Evolutionary conservation across 2,113 vertebrate genomes (phyloP).

Genomic region (Psilopogon haemacephalus): DNA sequence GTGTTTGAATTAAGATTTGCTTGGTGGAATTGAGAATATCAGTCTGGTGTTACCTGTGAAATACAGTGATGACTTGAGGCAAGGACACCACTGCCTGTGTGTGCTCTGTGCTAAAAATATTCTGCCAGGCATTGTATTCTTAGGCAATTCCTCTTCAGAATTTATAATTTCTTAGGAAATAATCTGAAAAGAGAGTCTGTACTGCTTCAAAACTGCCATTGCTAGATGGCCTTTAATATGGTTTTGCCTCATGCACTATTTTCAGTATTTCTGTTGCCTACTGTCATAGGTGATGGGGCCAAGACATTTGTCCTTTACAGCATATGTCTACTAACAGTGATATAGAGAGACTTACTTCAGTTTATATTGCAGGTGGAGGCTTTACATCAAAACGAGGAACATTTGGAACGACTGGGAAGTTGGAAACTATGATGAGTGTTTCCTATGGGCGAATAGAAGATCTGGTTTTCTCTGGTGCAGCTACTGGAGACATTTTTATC

Average conservation of each 20-base stretch:
- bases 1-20: background rate
- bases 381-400: constrained; percentile 90
- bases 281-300: background rate
- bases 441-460: constrained; percentile 91
- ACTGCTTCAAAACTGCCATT: background rate
- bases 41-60: background rate
- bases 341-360: background rate
- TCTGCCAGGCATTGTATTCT: background rate
- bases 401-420: constrained; percentile 85
- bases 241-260: background rate
- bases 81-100: background rate
- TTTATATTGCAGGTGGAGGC: constrained; percentile 85
- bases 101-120: background rate
- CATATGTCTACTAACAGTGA: background rate
- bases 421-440: constrained; percentile 96
- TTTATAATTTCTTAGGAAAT: background rate
- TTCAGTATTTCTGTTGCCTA: background rate
- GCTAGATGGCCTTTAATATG: background rate
- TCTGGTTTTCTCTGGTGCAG: constrained; percentile 91
- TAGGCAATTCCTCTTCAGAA: background rate
- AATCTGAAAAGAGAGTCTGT: background rate
- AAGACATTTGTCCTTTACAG: background rate
- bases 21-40: background rate
- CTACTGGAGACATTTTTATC: constrained; percentile 94
- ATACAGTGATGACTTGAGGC: background rate